phyloP scores from a whole-genome alignment of 2,113 vertebrate species.

The Myrmecobius fasciatus region DNA sequence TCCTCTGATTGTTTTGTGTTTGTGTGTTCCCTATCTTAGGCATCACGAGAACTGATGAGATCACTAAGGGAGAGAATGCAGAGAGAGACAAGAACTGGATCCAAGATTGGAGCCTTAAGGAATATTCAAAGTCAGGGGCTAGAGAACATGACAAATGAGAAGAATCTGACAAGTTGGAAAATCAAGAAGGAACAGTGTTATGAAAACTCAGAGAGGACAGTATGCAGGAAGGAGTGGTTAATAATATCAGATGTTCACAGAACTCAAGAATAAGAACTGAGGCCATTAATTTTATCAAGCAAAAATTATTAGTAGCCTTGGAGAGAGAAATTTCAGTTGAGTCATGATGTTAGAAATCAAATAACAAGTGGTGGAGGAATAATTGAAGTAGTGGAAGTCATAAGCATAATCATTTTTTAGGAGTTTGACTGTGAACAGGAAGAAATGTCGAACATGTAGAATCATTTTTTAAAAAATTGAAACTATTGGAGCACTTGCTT shows the following conservation, averaged over 20 bases:
- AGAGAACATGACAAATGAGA: neutral
- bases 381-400: neutral
- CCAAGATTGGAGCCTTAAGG: neutral
- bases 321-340: neutral
- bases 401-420: neutral
- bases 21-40: neutral
- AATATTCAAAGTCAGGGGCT: neutral
- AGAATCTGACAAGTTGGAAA: neutral
- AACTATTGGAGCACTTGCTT: neutral
- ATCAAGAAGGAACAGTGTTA: neutral
- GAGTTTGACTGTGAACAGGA: neutral
- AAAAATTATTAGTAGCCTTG: neutral
- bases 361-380: neutral
- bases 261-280: neutral
- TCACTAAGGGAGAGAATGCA: neutral
- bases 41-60: neutral
- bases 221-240: neutral
- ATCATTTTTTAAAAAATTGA: neutral
- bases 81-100: neutral
- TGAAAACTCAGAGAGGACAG: neutral
- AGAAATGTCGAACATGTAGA: neutral
- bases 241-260: neutral
- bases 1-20: neutral
- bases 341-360: neutral
- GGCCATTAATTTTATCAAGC: neutral